Base-by-base conservation (phyloP, 2,113 vertebrate genomes). In the Oostethus manadensis region DNA sequence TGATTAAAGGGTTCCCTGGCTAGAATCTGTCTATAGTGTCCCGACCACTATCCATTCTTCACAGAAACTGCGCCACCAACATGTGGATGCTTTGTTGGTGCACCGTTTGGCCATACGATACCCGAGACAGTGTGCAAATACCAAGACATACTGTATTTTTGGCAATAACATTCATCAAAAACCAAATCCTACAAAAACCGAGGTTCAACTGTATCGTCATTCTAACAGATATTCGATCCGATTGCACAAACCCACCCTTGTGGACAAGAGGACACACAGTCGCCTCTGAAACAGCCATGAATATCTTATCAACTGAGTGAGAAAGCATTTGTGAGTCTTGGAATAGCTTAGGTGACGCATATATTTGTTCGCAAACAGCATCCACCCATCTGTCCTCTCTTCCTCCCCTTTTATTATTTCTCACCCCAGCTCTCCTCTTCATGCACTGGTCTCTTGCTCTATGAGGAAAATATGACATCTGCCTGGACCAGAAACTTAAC, bases 291-390 rank as follows among this genome's bases (percentile, higher is more conserved):
- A 35, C 51, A 78, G 70, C 73, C 56, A 62, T 74, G 53, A 73
- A 58, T 56, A 60, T 42, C 51, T 60, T 51, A 18, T 51, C 59
- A 43, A 46, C 55, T 44, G 22, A 44, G 61, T 23, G 51, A 38
- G 26, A 35, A 54, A 51, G 63, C 42, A 67, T 78, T 71, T 80
- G 67, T 71, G 67, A 70, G 76, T 86, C 88, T 86, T 75, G 80
- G 84, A 89, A 88, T 87, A 88, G 81, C 78, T 80, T 73, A 56
- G 56, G 71, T 88, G 86, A 88, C 85, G 85, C 87, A 86, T 73
- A 65, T 58, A 78, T 82, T 80, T 68, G 75, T 72, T 81, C 68
- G 26, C 77, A 68, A 73, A 73, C 66, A 56, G 67, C 79, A 79
- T 76, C 14, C 82, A 81, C 80, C 83, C 83, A 84, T 86, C 84